A percentile compares a stretch with the other conserved stretches of the same genome.
phyloP scores from a whole-genome alignment of 2,888 invertebrate species.

The Drosophila tanythrix region DNA sequence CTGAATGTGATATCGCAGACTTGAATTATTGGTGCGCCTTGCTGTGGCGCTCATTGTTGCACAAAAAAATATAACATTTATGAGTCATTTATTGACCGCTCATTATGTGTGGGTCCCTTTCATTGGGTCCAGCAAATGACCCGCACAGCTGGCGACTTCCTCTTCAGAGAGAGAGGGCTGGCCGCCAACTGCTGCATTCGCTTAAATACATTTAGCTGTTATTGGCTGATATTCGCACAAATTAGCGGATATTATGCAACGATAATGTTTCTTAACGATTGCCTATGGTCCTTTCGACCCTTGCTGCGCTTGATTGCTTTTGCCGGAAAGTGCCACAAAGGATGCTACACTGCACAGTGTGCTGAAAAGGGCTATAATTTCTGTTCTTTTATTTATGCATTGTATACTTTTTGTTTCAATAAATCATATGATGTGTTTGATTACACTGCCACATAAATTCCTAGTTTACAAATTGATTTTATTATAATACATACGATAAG shows the following conservation, averaged over 20 bases:
- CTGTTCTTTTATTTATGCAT: background rate
- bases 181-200: background rate
- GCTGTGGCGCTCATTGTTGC: slow-evolving; percentile 41
- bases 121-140: slow-evolving; percentile 61
- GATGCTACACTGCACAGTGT: background rate
- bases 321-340: background rate
- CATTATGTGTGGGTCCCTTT: slow-evolving; percentile 46
- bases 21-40: slow-evolving; percentile 18
- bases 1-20: slow-evolving; percentile 15
- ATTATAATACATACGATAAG: slow-evolving; percentile 2
- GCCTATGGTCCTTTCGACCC: background rate
- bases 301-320: slow-evolving; percentile 26
- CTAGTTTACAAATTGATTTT: background rate
- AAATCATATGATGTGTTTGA: background rate
- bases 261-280: slow-evolving; percentile 56
- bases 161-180: background rate
- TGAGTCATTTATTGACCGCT: slow-evolving; percentile 65
- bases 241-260: slow-evolving; percentile 73
- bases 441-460: background rate
- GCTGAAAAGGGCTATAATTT: background rate
- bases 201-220: slow-evolving; percentile 33
- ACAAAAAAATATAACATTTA: slow-evolving; percentile 70
- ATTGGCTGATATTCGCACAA: slow-evolving; percentile 49
- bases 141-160: slow-evolving; percentile 62
- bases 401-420: background rate